phyloP scores from a whole-genome alignment of 2,888 invertebrate species.

The Candidula unifasciata region DNA sequence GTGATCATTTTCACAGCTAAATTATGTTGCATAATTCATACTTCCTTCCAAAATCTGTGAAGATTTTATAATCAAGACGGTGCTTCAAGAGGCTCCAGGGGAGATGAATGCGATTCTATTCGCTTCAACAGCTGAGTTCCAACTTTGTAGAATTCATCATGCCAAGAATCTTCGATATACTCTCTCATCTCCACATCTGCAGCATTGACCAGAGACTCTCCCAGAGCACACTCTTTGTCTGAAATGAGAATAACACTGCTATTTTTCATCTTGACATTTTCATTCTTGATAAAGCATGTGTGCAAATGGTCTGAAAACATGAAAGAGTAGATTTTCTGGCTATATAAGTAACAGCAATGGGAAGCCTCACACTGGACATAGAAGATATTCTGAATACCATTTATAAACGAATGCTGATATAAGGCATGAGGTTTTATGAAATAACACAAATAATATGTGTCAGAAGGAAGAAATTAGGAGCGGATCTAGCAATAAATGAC shows the following conservation, averaged over 20 bases:
- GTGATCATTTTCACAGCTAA: not conserved
- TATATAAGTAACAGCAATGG: no score
- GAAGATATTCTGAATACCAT: no score
- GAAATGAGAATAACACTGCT: constrained; percentile 43
- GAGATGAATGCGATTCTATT: constrained; percentile 72
- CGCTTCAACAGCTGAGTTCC: constrained; percentile 74
- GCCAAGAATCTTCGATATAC: constrained; percentile 73
- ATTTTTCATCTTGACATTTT: no score
- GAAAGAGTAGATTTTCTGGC: no score
- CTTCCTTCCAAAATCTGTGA: not conserved
- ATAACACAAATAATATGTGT: no score
- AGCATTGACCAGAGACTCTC: constrained; percentile 57
- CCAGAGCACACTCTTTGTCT: constrained; percentile 70
- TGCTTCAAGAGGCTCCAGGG: constrained; percentile 71
- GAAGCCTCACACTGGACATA: no score
- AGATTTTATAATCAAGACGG: constrained; percentile 55
- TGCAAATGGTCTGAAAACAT: no score
- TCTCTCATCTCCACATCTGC: constrained; percentile 70
- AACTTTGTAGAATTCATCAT: constrained; percentile 75
- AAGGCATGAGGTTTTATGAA: no score
- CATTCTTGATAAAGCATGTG: no score
- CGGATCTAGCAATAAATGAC: no score
- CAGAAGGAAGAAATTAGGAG: no score
- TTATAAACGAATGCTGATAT: no score
- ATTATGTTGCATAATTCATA: not conserved